Evolutionary conservation across 1,140 invertebrate species (phyloP), one percentile per base, ranked within the genome.

Genomic region (Pollicipes pollicipes): DNA sequence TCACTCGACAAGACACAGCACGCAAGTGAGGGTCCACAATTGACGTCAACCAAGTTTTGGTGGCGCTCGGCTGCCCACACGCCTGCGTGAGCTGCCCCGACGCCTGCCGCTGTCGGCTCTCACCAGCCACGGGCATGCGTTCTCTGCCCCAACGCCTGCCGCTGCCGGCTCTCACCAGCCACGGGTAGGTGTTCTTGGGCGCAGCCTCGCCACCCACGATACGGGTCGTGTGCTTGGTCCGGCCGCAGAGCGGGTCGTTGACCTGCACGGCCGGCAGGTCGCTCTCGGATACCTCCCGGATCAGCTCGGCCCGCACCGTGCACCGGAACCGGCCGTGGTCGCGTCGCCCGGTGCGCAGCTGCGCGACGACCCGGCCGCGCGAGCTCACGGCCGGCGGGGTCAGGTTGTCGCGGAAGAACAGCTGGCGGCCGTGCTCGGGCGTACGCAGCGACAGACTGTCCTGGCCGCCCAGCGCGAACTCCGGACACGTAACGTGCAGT

Each of bases 171-270:
- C 45, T 70, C 27, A 37, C 70, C 70, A 70, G 35, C 70, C 70
- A 70, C 1, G 70, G 70, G 29, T 70, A 70, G 27, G 32, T 58
- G 10, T 58, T 58, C 17, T 63, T 68, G 4, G 64, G 45, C 26
- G 70, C 70, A n/a, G 68, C 27, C 8, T 32, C 67, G 27, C 70
- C 70, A 8, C 70, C 70, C 6, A 70, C 68, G 45, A 70, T 70
- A 27, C 70, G 37, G 2, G 45, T 58, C 13, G 24, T 58, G 13
- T 10, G 45, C 45, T 58, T 58, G 6, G 45, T 21, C 45, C 45
- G 45, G 45, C 45, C 45, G 45, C 45, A 58, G 45, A 58, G 6
- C 45, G 45, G 45, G 45, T 58, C 45, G 24, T 58, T 58, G 45
- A 58, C 45, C 45, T 58, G 13, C 45, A 58, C 45, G 6, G 45